phyloP scores from a whole-genome alignment of 2,888 invertebrate species.

The Meganola albula region DNA sequence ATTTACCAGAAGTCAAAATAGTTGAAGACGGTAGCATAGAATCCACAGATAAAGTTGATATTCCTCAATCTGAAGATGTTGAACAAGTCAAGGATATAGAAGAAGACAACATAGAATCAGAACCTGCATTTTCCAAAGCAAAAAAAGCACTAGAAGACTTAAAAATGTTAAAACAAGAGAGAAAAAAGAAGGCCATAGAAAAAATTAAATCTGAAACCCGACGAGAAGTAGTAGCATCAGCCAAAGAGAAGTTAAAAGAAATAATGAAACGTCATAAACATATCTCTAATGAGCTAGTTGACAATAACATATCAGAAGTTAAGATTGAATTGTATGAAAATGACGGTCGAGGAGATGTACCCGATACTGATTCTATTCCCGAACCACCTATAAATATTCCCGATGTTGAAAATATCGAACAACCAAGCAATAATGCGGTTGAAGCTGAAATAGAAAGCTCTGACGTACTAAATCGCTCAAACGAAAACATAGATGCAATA shows the following conservation, averaged over 20 bases:
- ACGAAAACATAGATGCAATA: conserved; percentile 62
- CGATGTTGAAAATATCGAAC: conserved; percentile 14
- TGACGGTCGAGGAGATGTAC: conserved; percentile 54
- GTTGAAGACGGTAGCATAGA: no score
- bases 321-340: conserved; percentile 30
- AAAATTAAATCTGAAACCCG: conserved; percentile 71
- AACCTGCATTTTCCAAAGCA: conserved; percentile 34
- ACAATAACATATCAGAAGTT: conserved; percentile 35
- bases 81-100: conserved; percentile 13
- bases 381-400: conserved; percentile 14
- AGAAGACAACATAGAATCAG: conserved; percentile 16
- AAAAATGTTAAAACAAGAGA: conserved; percentile 50
- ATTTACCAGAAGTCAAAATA: conserved; percentile 13
- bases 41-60: no score
- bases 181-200: conserved; percentile 61
- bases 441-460: conserved; percentile 23
- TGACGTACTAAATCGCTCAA: conserved; percentile 33
- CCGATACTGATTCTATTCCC: conserved; percentile 34
- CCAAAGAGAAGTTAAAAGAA: conserved; percentile 70
- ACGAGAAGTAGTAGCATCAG: conserved; percentile 67
- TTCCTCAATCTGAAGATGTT: no score
- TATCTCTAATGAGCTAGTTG: conserved; percentile 54
- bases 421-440: conserved; percentile 13
- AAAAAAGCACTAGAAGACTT: conserved; percentile 52
- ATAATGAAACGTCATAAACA: conserved; percentile 71